Evolutionary conservation across 2,113 vertebrate species (phyloP).

Genomic region (Pelobates fuscus): DNA sequence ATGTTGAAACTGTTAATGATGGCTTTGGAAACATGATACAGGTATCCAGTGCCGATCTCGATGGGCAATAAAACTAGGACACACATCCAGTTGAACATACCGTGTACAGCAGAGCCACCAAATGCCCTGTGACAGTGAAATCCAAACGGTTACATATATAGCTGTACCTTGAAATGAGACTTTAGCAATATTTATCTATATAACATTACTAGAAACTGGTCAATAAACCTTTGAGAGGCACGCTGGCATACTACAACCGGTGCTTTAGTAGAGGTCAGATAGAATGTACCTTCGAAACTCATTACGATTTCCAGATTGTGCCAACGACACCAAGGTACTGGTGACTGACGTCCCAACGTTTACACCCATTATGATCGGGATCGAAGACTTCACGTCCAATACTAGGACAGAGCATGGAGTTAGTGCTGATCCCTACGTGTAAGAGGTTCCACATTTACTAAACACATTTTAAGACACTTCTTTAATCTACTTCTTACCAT

Average conservation of each 20-base stretch:
- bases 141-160: not conserved
- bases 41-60: constrained; percentile 80
- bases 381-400: constrained; percentile 77
- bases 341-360: constrained; percentile 96
- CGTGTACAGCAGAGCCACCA: constrained; percentile 89
- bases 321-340: constrained; percentile 92
- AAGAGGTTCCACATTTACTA: too few species aligned
- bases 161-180: not conserved
- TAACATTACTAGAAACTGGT: not conserved
- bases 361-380: constrained; percentile 95
- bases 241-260: too few species aligned
- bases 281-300: constrained; percentile 88
- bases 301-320: constrained; percentile 89
- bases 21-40: constrained; percentile 77
- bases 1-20: constrained; percentile 82
- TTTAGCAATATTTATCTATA: not conserved
- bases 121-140: constrained; percentile 77
- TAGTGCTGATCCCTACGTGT: not conserved
- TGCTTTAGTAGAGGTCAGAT: not conserved
- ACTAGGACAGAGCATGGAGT: constrained; percentile 66
- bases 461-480: not conserved
- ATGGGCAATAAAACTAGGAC: constrained; percentile 85
- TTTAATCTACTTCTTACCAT: not conserved
- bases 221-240: not conserved
- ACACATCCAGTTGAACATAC: constrained; percentile 97